phyloP scores from a whole-genome alignment of 1,140 invertebrate species.

The Batillaria attramentaria region DNA sequence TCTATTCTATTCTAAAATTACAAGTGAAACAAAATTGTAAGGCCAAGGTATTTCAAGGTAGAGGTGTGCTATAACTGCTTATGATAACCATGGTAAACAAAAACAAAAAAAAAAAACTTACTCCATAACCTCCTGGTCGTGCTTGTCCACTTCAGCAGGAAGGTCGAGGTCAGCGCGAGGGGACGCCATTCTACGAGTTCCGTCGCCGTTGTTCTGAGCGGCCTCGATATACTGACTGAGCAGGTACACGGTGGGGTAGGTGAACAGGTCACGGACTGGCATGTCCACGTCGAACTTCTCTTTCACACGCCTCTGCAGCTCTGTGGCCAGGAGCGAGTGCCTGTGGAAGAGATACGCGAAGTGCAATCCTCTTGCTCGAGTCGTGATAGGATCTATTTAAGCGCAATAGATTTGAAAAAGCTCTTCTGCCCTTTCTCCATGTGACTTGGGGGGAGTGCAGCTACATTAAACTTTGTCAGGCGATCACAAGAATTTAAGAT shows the following conservation, averaged over 20 bases:
- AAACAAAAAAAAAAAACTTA: conserved; percentile 48
- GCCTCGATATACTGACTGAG: conserved; percentile 68
- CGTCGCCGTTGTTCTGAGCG: conserved; percentile 36
- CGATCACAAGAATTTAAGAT: no score
- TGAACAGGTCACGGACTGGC: conserved; percentile 70
- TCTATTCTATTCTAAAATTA: no score
- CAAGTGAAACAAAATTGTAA: no score
- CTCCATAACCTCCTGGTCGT: conserved; percentile 70
- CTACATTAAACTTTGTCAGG: no score
- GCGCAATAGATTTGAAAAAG: no score
- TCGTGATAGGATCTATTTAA: no score
- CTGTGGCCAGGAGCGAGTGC: conserved; percentile 74
- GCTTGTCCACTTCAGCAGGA: conserved; percentile 66
- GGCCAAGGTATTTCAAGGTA: no score
- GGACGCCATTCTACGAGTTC: conserved; percentile 32
- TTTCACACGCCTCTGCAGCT: conserved; percentile 69
- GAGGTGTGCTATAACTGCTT: no score
- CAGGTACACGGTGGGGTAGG: conserved; percentile 68
- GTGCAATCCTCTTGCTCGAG: no score
- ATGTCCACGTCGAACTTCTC: conserved; percentile 65
- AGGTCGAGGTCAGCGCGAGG: conserved; percentile 58
- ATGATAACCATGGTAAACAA: no score
- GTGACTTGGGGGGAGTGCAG: no score
- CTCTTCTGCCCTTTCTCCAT: no score
- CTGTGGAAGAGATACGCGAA: conserved; percentile 52